Percentiles rank a stretch among this genome's conserved stretches.
phyloP scores from a whole-genome alignment of 2,113 vertebrate genomes.

The Galeopterus variegatus region DNA sequence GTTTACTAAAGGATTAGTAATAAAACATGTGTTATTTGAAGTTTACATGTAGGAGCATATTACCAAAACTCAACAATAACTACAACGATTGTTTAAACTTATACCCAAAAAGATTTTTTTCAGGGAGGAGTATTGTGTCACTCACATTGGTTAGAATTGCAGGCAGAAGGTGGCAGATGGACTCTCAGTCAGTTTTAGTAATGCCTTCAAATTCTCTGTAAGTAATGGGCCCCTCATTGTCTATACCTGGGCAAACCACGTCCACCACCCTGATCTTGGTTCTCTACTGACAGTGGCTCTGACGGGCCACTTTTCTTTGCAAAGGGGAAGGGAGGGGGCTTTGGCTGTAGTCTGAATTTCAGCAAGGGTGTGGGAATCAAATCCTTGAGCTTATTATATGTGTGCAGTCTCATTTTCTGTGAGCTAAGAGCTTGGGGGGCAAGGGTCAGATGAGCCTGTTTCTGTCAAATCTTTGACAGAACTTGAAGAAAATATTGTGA shows the following conservation, averaged over 20 bases:
- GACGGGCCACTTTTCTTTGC: background rate
- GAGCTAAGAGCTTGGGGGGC: background rate
- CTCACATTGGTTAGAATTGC: background rate
- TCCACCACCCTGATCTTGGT: background rate
- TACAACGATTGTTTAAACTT: background rate
- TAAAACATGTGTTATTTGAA: background rate
- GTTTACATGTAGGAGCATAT: background rate
- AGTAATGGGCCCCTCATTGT: fast-evolving
- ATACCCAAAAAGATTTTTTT: background rate
- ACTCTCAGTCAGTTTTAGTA: background rate
- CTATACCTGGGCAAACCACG: background rate
- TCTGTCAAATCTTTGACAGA: background rate
- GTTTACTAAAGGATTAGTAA: background rate
- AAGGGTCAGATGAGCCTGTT: background rate
- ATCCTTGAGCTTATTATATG: background rate
- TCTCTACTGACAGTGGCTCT: background rate
- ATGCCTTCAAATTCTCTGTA: background rate
- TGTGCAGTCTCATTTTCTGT: background rate
- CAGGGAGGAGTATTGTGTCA: background rate
- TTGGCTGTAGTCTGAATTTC: background rate
- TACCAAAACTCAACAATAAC: background rate
- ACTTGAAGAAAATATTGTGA: background rate
- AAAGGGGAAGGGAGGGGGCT: background rate
- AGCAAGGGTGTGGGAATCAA: background rate
- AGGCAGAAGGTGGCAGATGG: background rate